Evolutionary conservation across 2,113 vertebrate genomes (phyloP).

Genomic region (Notothenia rossii): DNA sequence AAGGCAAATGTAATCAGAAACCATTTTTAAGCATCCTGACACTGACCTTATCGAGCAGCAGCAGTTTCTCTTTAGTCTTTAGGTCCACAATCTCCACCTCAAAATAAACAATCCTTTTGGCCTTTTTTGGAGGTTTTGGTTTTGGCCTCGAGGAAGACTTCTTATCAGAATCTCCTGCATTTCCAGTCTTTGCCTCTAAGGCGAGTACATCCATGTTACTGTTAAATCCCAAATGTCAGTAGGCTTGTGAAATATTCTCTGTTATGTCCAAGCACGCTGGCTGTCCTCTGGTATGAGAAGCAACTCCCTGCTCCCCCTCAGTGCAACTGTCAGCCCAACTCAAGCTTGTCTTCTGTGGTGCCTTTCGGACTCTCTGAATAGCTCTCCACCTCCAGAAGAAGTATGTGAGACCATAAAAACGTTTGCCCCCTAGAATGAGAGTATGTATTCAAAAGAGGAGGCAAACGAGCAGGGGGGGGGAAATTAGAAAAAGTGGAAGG

Average conservation of each 20-base stretch:
- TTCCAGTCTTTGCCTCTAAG: conserved; percentile 82
- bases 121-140: conserved; percentile 85
- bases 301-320: conserved; percentile 25
- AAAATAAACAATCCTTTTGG: conserved; percentile 93
- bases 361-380: conserved; percentile 55
- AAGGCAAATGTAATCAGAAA: conserved; percentile 30
- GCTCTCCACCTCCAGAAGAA: conserved; percentile 46
- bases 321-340: conserved; percentile 46
- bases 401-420: conserved; percentile 45
- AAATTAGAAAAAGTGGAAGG: conserved; percentile 10
- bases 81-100: conserved; percentile 95
- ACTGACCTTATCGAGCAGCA: conserved; percentile 93
- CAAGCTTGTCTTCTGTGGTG: conserved; percentile 43
- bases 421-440: background rate
- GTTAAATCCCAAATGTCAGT: conserved; percentile 57
- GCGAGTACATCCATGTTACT: conserved; percentile 83
- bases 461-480: background rate
- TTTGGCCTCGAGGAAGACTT: conserved; percentile 65
- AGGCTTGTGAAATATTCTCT: conserved; percentile 22
- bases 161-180: conserved; percentile 52
- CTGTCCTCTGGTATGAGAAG: conserved; percentile 39
- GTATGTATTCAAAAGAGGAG: background rate
- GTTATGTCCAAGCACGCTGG: conserved; percentile 23
- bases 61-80: conserved; percentile 92
- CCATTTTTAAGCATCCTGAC: background rate